Evolutionary conservation across 1,140 invertebrate genomes (phyloP), one percentile per base, ranked within the genome.

Genomic region (Musca domestica): DNA sequence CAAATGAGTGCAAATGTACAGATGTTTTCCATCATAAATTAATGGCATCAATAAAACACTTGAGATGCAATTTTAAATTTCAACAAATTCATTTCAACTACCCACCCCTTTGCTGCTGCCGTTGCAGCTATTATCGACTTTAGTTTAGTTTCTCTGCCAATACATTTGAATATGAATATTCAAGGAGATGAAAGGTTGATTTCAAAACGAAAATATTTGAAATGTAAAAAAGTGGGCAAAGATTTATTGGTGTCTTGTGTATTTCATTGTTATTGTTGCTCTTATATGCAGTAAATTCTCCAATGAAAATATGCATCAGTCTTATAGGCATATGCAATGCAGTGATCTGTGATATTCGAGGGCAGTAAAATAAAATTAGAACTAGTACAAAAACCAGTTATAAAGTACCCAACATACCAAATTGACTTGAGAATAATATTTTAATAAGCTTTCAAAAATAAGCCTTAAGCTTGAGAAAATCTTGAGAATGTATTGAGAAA

Each of bases 21-120:
- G 56, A 61, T 61, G 56, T 61, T 61, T 61, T 61, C 56, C 22
- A 61, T 61, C 56, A 61, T 61, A 61, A 61, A 61, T 61, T 61
- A 61, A 61, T 61, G 56, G 56, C 56, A 61, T 61, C 56, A 61
- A 61, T 61, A 61, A 61, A 61, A 61, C 56, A 61, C 56, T 61
- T 61, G 22, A 61, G 56, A 17, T 34, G 56, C 56, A 61, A 61
- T 61, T 61, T n/a, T 61, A 61, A 61, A 19, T 61, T 41, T 56
- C 52, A 56, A 56, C 23, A 61, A 34, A 17, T 34, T 17, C 3
- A 34, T 30, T 10, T n/a, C 7, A 61, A 34, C n/a, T 6, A n/a
- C 52, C 52, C 22, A 15, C 22, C 10, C 27, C 56, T 6, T 34
- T 30, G 4, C 1, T 41, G 34, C 10, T 41, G 34, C 2, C 34